A percentile compares a stretch with the other conserved stretches of the same genome.
phyloP scores from a whole-genome alignment of 2,113 vertebrate species.

The Dendrocopos noguchii region DNA sequence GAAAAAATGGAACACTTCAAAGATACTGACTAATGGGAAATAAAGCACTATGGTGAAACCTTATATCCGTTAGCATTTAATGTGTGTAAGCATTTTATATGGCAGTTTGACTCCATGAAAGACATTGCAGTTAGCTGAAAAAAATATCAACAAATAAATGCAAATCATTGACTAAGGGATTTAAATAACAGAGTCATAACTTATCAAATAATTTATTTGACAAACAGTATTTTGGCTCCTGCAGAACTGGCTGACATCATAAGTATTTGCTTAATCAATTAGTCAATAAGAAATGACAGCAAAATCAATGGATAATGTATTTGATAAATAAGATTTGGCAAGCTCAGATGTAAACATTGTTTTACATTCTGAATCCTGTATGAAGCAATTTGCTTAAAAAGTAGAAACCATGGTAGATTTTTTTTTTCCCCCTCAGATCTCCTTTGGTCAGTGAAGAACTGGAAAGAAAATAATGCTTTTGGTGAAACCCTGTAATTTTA shows the following conservation, averaged over 20 bases:
- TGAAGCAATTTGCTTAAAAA: neutral
- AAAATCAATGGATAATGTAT: neutral
- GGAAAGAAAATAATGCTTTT: neutral
- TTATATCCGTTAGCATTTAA: neutral
- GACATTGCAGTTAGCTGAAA: neutral
- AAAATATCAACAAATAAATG: neutral
- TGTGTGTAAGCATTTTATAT: neutral
- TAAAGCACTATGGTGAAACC: neutral
- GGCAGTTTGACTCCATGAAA: neutral
- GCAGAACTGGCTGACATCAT: neutral
- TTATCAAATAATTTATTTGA: constrained; percentile 6
- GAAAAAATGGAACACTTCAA: neutral
- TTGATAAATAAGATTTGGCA: neutral
- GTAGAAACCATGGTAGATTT: neutral
- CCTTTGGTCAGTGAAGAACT: neutral
- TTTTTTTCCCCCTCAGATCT: neutral
- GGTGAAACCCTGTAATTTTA: neutral
- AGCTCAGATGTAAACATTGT: neutral
- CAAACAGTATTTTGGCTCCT: neutral
- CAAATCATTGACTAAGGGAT: neutral
- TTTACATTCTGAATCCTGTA: neutral
- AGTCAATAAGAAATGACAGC: neutral
- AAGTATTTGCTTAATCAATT: neutral
- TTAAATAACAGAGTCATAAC: neutral
- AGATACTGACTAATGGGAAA: neutral